Conservation (phyloP, 2,888 invertebrate genomes). For the Synergus japonicus region DNA sequence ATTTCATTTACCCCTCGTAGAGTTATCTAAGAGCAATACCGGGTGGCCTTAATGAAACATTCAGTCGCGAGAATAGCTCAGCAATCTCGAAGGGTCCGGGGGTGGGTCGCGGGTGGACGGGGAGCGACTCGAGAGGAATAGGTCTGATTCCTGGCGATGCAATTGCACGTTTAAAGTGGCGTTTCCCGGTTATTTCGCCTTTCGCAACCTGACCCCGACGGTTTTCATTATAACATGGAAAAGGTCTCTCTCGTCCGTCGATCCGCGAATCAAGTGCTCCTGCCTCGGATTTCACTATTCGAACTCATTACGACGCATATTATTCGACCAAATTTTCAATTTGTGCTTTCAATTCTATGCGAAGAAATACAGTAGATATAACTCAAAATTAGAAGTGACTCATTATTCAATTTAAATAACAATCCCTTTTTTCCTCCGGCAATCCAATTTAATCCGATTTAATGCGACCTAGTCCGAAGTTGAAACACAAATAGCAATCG, state of each 20-base stretch:
- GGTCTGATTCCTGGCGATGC: conserved; percentile 77
- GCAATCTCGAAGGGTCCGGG: conserved; percentile 76
- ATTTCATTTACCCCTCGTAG: conserved; percentile 78
- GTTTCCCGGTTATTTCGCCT: conserved; percentile 75
- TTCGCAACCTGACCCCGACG: conserved; percentile 66
- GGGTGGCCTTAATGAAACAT: conserved; percentile 78
- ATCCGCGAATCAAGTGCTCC: neutral
- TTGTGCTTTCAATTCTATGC: conserved; percentile 10
- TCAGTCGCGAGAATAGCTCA: conserved; percentile 78
- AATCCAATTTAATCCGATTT: too few relatives aligned
- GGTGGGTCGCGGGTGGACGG: conserved; percentile 58
- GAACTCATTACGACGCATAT: conserved; percentile 64
- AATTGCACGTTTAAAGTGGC: conserved; percentile 77
- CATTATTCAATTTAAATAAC: too few relatives aligned
- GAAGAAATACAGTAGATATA: too few relatives aligned
- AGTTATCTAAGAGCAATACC: conserved; percentile 78
- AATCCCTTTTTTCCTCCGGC: too few relatives aligned
- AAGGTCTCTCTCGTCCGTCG: neutral
- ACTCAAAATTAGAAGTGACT: too few relatives aligned
- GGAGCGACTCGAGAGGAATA: conserved; percentile 67
- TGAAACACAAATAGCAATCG: too few relatives aligned
- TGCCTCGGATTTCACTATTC: conserved; percentile 61
- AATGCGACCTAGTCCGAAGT: too few relatives aligned
- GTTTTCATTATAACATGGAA: conserved; percentile 54
- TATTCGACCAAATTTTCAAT: conserved; percentile 59